These are phyloP conservation scores for Ophioderma brevispina DNA, from an alignment of 35 echinoderm and acorn worm species.

Conservation along the genomic window DNA sequence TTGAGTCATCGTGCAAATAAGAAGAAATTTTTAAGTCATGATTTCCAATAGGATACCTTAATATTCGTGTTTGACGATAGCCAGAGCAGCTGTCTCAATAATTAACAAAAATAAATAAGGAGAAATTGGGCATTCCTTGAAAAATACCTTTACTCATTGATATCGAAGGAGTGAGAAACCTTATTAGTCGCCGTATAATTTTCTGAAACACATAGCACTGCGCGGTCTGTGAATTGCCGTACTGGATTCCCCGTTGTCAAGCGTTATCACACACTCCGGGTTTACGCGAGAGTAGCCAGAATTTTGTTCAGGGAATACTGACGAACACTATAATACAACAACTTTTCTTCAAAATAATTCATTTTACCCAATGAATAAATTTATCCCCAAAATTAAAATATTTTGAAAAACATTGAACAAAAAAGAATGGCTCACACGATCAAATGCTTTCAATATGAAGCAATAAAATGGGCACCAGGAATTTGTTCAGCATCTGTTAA, in stretches of 20 bases:
- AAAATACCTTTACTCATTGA: background rate
- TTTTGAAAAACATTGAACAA: slow-evolving; percentile 25
- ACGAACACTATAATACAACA: no score
- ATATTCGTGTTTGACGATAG: background rate
- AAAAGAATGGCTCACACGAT: background rate
- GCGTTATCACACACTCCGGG: no score
- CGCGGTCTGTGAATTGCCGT: no score
- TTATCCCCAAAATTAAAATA: slow-evolving; percentile 20
- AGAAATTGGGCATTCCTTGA: background rate
- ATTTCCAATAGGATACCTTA: slow-evolving; percentile 8
- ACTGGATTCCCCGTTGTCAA: no score
- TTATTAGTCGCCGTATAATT: no score
- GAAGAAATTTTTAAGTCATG: slow-evolving; percentile 2
- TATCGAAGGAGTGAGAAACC: background rate
- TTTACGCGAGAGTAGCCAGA: no score
- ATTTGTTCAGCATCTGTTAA: background rate
- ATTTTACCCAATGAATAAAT: background rate
- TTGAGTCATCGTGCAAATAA: background rate
- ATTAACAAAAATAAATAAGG: slow-evolving; percentile 17
- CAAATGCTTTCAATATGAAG: slow-evolving; percentile 41
- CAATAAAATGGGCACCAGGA: slow-evolving; percentile 21
- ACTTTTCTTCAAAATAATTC: background rate
- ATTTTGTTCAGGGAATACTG: no score
- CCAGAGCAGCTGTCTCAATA: slow-evolving; percentile 7
- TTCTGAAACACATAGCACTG: no score